Percentiles rank a stretch among this genome's conserved stretches.
Evolutionary conservation across 2,113 vertebrate genomes (phyloP).

Genomic region (Urocolius indicus): DNA sequence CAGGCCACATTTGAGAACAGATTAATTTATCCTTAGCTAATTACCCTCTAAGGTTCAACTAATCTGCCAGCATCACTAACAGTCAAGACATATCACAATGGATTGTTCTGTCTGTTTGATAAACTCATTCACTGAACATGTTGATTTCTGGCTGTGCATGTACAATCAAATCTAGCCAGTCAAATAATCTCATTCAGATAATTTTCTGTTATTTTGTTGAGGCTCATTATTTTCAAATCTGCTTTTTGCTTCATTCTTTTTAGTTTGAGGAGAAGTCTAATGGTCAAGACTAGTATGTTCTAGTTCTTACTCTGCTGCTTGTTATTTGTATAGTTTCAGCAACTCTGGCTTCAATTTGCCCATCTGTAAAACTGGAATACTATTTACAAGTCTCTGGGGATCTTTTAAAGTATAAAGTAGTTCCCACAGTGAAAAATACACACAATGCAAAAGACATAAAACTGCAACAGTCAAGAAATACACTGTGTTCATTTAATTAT

Average conservation of each 20-base stretch:
- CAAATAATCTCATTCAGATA: conserved; percentile 8
- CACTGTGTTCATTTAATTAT: background rate
- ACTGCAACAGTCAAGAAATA: background rate
- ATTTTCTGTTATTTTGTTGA: conserved; percentile 9
- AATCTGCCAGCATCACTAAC: conserved; percentile 48
- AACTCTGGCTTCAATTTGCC: background rate
- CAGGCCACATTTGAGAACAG: background rate
- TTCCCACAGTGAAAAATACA: background rate
- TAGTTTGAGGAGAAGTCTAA: background rate
- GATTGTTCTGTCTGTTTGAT: conserved; percentile 50
- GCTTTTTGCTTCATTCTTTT: background rate
- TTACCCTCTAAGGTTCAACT: conserved; percentile 39
- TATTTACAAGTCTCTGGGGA: background rate
- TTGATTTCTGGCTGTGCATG: conserved; percentile 20
- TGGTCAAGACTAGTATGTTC: background rate
- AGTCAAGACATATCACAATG: conserved; percentile 40
- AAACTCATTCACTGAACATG: conserved; percentile 14
- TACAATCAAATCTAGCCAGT: conserved; percentile 19
- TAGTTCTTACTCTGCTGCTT: background rate
- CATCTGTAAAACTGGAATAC: background rate
- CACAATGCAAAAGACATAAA: background rate
- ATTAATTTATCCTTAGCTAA: conserved; percentile 66
- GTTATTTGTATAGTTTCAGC: background rate
- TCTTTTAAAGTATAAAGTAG: background rate
- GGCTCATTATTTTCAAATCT: conserved; percentile 40